phyloP scores from a whole-genome alignment of 2,888 invertebrate genomes.

The Nebria brevicollis region DNA sequence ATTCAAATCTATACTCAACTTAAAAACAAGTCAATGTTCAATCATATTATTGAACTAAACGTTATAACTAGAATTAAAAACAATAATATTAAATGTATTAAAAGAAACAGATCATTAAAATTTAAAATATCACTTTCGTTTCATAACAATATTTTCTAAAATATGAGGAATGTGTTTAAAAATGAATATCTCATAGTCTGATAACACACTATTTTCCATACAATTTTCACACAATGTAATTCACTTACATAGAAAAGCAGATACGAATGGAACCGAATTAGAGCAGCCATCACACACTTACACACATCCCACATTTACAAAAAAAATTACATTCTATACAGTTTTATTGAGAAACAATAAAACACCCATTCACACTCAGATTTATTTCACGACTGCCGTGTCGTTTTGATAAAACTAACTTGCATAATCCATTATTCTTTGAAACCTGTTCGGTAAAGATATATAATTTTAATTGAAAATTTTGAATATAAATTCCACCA shows the following conservation, averaged over 20 bases:
- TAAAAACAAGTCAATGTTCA: conserved; percentile 6
- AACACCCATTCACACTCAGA: too few relatives aligned
- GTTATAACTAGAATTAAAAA: background rate
- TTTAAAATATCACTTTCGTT: conserved; percentile 34
- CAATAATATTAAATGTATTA: background rate
- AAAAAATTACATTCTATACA: too few relatives aligned
- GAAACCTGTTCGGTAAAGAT: too few relatives aligned
- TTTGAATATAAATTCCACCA: too few relatives aligned
- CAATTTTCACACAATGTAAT: conserved; percentile 8
- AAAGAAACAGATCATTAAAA: conserved; percentile 39
- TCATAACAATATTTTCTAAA: conserved; percentile 17
- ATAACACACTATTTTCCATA: background rate
- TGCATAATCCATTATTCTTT: too few relatives aligned
- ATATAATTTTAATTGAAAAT: too few relatives aligned
- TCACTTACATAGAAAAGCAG: conserved; percentile 20
- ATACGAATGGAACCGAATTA: conserved; percentile 6
- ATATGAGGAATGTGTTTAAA: conserved; percentile 36
- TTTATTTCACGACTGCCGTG: too few relatives aligned
- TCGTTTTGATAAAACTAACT: too few relatives aligned
- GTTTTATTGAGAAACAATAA: too few relatives aligned
- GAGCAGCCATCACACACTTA: too few relatives aligned
- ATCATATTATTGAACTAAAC: background rate
- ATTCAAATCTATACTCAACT: conserved; percentile 6
- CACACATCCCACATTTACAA: too few relatives aligned
- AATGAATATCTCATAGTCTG: conserved; percentile 11